These are phyloP conservation scores for Heliangelus exortis DNA, from an alignment of 2,797 vertebrate species.

Conservation along the genomic window DNA sequence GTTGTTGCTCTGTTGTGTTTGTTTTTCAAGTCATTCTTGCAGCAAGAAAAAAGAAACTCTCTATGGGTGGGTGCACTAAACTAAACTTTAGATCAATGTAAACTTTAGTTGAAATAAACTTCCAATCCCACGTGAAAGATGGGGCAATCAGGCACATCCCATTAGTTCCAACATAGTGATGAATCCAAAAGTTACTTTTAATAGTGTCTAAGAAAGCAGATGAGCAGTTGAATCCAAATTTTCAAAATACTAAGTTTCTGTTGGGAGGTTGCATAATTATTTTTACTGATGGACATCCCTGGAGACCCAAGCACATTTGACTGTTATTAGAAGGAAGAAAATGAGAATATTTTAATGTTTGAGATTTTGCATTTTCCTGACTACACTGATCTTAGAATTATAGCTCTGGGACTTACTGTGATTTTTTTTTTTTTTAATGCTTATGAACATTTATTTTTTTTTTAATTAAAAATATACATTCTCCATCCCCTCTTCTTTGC, in stretches of 20 bases:
- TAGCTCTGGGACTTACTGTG: slow-evolving; percentile 5
- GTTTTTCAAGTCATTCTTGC: slow-evolving; percentile 1
- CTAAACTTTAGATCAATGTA: not conserved
- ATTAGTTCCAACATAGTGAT: slow-evolving; percentile 2
- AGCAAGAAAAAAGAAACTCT: slow-evolving; percentile 20
- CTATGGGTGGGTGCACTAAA: not conserved
- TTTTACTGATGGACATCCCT: slow-evolving; percentile 41
- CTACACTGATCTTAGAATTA: slow-evolving; percentile 40
- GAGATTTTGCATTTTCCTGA: slow-evolving; percentile 37
- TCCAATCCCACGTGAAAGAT: not conserved
- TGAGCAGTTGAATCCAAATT: slow-evolving; percentile 36
- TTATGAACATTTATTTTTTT: slow-evolving; percentile 36
- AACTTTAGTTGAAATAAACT: not conserved
- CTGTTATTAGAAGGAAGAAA: slow-evolving; percentile 34
- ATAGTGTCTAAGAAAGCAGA: slow-evolving; percentile 45
- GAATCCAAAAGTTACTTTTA: slow-evolving; percentile 43
- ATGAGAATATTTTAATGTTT: not conserved
- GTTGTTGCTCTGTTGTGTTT: slow-evolving; percentile 16
- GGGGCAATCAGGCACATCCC: slow-evolving; percentile 7
- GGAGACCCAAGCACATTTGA: slow-evolving; percentile 25
- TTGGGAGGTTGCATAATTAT: slow-evolving; percentile 25
- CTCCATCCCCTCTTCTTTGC: not conserved
- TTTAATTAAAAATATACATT: slow-evolving; percentile 55
- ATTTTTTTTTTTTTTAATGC: not conserved
- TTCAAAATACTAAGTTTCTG: slow-evolving; percentile 50